Percentiles rank a stretch among this genome's conserved stretches.
phyloP scores from a whole-genome alignment of 2,113 vertebrate species.

The Aleadryas rufinucha region DNA sequence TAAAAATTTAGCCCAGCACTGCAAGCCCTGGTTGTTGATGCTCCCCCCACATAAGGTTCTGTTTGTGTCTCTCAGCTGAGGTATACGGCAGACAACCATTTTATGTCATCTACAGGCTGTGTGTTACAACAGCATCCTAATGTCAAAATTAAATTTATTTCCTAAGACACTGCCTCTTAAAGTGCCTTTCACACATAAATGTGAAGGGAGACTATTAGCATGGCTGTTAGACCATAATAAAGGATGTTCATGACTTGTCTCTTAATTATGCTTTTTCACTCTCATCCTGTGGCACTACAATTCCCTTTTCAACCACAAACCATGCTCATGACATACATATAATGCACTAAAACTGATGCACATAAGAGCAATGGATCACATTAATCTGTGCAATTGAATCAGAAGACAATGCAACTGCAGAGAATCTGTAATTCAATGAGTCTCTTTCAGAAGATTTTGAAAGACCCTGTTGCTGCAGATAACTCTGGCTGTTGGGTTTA shows the following conservation, averaged over 20 bases:
- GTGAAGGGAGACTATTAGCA: background rate
- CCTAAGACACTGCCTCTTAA: background rate
- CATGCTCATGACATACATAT: background rate
- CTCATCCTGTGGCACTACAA: background rate
- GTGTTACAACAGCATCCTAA: background rate
- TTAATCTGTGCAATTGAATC: background rate
- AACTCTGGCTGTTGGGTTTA: background rate
- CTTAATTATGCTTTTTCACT: conserved; percentile 1
- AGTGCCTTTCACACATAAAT: background rate
- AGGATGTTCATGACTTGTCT: background rate
- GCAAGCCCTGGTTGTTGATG: background rate
- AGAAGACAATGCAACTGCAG: background rate
- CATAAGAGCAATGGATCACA: background rate
- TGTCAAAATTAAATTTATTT: background rate
- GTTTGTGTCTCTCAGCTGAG: background rate
- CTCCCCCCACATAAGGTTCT: background rate
- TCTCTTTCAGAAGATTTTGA: background rate
- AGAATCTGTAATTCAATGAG: background rate
- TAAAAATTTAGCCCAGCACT: background rate
- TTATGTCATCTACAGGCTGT: background rate
- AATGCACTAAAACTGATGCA: conserved; percentile 1
- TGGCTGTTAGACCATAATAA: background rate
- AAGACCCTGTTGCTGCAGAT: background rate
- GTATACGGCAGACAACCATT: background rate
- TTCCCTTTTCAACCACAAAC: conserved; percentile 20